Conservation (phyloP, 2,888 invertebrate species). For the Ennomos erosarius region DNA sequence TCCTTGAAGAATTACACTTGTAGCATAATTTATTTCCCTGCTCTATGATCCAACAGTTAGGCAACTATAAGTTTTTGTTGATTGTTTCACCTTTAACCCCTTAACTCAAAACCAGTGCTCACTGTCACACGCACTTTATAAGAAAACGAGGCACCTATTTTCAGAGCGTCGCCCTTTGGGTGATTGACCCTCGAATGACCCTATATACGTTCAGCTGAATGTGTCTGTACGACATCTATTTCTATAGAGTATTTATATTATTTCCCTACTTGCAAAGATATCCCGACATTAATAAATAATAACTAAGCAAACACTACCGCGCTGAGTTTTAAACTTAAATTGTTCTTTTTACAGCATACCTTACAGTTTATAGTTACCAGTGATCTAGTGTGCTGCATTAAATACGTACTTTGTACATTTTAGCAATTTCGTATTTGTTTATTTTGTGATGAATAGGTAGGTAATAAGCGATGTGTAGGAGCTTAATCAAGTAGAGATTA, state of each 20-base stretch:
- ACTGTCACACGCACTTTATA: constrained; percentile 47
- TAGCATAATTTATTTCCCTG: no score
- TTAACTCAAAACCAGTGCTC: constrained; percentile 33
- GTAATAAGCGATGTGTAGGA: no score
- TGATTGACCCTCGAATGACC: constrained; percentile 67
- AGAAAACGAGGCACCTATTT: constrained; percentile 61
- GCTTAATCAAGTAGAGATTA: no score
- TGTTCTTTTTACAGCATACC: no score
- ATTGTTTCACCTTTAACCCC: constrained; percentile 1
- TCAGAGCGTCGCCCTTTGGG: constrained; percentile 59
- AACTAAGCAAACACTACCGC: no score
- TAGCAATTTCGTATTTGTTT: no score
- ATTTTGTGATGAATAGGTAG: no score
- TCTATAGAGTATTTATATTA: constrained; percentile 17
- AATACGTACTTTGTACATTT: no score
- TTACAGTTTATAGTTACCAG: no score
- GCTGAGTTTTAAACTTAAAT: no score
- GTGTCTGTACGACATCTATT: constrained; percentile 42
- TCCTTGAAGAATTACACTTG: no score
- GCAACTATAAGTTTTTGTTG: not conserved
- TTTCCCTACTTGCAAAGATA: constrained; percentile 12
- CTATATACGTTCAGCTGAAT: constrained; percentile 53
- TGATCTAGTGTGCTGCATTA: no score
- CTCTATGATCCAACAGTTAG: not conserved
- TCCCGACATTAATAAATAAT: not conserved